Evolutionary conservation across 2,888 invertebrate species (phyloP).

Genomic region (Conistra vaccinii): DNA sequence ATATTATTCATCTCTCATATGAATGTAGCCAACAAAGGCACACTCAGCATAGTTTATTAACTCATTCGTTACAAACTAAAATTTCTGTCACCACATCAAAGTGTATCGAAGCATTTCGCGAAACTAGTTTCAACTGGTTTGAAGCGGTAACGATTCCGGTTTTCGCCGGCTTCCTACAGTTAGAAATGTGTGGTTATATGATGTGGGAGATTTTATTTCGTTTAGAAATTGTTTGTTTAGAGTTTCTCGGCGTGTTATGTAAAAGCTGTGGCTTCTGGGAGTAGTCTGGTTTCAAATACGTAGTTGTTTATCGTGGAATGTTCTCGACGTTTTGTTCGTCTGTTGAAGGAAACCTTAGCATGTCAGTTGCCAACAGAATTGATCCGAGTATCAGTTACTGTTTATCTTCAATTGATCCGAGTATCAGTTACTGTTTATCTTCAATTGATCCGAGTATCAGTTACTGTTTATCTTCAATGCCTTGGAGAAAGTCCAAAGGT

Average conservation of each 20-base stretch:
- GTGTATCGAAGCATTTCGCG: slow-evolving; percentile 64
- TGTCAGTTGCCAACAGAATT: slow-evolving; percentile 42
- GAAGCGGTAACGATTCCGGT: slow-evolving; percentile 55
- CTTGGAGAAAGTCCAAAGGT: slow-evolving; percentile 30
- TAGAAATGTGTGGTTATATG: slow-evolving; percentile 46
- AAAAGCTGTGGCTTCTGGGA: slow-evolving; percentile 39
- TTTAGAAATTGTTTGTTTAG: slow-evolving; percentile 55
- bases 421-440: slow-evolving; percentile 22
- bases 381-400: slow-evolving; percentile 27
- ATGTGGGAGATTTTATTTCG: slow-evolving; percentile 51
- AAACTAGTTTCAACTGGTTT: slow-evolving; percentile 67
- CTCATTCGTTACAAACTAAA: slow-evolving; percentile 62
- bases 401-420: slow-evolving; percentile 20
- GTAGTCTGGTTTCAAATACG: slow-evolving; percentile 39
- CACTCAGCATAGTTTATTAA: slow-evolving; percentile 55
- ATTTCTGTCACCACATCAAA: slow-evolving; percentile 76
- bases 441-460: slow-evolving; percentile 37
- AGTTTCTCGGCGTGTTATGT: slow-evolving; percentile 46
- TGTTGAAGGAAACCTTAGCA: slow-evolving; percentile 42
- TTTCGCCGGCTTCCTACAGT: slow-evolving; percentile 47
- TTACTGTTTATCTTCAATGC: slow-evolving; percentile 18
- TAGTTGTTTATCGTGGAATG: slow-evolving; percentile 28
- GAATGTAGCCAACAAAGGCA: slow-evolving; percentile 39
- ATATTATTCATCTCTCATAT: slow-evolving; percentile 52
- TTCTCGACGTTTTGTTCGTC: slow-evolving; percentile 22